These are phyloP conservation scores for Solenodon paradoxus DNA, from an alignment of 2,113 vertebrate genomes.

Conservation along the genomic window DNA sequence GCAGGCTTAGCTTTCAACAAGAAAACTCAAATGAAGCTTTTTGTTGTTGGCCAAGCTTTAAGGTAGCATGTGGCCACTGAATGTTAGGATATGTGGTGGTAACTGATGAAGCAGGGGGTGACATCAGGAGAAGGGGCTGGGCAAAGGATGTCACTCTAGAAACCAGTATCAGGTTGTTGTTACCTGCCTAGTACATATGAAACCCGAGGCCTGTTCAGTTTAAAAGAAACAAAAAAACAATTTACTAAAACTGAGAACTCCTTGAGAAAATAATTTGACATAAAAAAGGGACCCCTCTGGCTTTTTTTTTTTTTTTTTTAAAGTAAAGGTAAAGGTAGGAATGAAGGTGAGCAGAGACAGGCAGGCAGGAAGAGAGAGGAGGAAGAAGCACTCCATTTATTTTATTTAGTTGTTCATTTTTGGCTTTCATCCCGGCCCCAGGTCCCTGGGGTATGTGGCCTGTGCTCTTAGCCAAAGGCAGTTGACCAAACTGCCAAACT, in stretches of 20 bases:
- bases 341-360: too few species aligned
- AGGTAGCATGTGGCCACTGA: slow-evolving; percentile 71
- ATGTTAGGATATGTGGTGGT: slow-evolving; percentile 53
- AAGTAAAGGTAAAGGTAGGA: too few species aligned
- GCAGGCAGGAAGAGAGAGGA: too few species aligned
- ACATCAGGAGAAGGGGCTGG: slow-evolving; percentile 42
- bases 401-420: too few species aligned
- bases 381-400: too few species aligned
- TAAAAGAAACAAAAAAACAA: slow-evolving; percentile 35
- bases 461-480: too few species aligned
- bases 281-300: neutral
- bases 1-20: slow-evolving; percentile 23
- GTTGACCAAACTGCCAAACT: too few species aligned
- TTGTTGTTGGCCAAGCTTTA: slow-evolving; percentile 51
- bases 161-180: slow-evolving; percentile 31
- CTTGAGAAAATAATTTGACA: slow-evolving; percentile 10
- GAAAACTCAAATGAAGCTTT: slow-evolving; percentile 37
- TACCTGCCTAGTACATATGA: neutral
- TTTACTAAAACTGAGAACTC: neutral
- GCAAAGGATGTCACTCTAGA: slow-evolving; percentile 46
- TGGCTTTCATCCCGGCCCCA: too few species aligned
- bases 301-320: slow-evolving; percentile 16
- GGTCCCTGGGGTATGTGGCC: too few species aligned
- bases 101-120: slow-evolving; percentile 76
- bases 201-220: neutral